Base-by-base conservation (phyloP, 2,888 invertebrate genomes). In the Pilophorus perplexus region DNA sequence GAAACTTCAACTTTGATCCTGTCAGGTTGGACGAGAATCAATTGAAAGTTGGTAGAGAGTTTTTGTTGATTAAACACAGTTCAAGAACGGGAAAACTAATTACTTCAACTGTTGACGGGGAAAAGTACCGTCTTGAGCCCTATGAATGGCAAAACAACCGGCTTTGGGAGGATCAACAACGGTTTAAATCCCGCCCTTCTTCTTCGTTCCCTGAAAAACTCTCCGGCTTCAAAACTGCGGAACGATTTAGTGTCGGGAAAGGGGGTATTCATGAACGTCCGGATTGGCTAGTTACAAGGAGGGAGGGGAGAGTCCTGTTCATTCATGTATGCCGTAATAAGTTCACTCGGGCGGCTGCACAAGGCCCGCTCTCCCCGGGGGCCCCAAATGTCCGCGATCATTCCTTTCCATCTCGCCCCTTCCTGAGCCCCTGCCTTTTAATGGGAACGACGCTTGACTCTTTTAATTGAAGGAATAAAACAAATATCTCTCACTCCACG, bases 391-490 rank as follows among this genome's bases (percentile, higher is more conserved):
- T n/a, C 52, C 28, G 18, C 16, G 52, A 52, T 52, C 33, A 14
- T 52, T 27, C 52, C 52, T 52, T 52, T 16, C 22, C 52, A 25
- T 28, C 52, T 28, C 52, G 28, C 52, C 28, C 27, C 52, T 28
- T 12, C 44, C 3, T 10, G 18, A 28, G 28, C 52, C 12, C n/a
- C n/a, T n/a, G n/a, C n/a, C n/a, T n/a, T n/a, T 27, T 28, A 52
- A 28, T 28, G 16, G 16, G 52, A 28, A 44, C 28, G 59, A 59
- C 59, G 20, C 59, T 59, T 59, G 59, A 59, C 59, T 42, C 59
- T 42, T 42, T 59, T 59, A 59, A 59, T 59, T 59, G 42, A 59
- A 42, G 59, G 59, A 59, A n/a, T n/a, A 59, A 59, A 59, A 59
- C 44, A 27, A 59, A 44, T 22, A 16, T 18, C 28, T 8, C 18